Base-by-base conservation (phyloP, 2,113 vertebrate species). In the Corythornis cristatus region DNA sequence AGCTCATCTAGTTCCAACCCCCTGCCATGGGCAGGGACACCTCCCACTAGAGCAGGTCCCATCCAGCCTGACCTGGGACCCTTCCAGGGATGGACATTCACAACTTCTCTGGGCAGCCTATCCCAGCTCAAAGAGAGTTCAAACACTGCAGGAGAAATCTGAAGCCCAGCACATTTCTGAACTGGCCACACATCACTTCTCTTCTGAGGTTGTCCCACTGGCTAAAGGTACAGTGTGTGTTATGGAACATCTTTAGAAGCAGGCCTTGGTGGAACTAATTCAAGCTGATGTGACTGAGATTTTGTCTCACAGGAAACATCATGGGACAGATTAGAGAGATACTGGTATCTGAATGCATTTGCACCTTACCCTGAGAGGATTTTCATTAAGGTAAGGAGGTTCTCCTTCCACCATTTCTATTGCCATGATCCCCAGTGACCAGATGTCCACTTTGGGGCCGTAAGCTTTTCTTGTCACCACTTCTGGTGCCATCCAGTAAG, bases 331-430 rank as follows among this genome's bases (percentile, higher is more conserved):
- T 42, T 22, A 80, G 31, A 40, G 68, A 66, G 64, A 64, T 26
- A 83, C 26, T 2, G 15, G n/a, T 25, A 77, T 53, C 45, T 62
- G 33, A 12, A 58, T 77, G 35, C 53, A 62, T 65, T 73, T 76
- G 81, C 68, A 94, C 96, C 96, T 98, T 98, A 99, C 99, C 98
- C 99, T 99, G 98, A 99, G 99, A 93, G 99, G 99, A 97, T 99
- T 99, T 98, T 99, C 99, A 64, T 99, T 99, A 97, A 99, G 98
- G 94, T 99, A 99, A 35, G 99, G 99, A 8, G 99, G 99, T 95
- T 99, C 99, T 96, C 99, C 99, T 98, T 99, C 99, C 96, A 99
- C 99, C 99, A 99, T 99, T 97, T 99, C 99, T 95, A 99, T 99
- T 71, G 99, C 99, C 99, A 99, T 99, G 96, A 99, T 99, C 82